Evolutionary conservation across 2,797 vertebrate genomes (phyloP).

Genomic region (Enteromius mattozi): DNA sequence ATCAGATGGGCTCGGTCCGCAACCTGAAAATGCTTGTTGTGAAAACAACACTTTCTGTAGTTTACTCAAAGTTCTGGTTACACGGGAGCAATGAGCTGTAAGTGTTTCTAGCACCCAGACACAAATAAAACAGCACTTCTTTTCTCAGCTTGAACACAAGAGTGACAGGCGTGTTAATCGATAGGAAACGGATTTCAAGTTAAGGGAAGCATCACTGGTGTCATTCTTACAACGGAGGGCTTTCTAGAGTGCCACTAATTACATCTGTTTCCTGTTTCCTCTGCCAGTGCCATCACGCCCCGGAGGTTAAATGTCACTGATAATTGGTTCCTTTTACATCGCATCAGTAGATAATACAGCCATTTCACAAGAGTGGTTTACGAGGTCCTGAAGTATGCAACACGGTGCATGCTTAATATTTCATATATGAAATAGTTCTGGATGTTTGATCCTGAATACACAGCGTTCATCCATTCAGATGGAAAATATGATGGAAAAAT

Average conservation of each 20-base stretch:
- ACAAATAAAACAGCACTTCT: slow-evolving; percentile 1
- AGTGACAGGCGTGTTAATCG: slow-evolving; percentile 2
- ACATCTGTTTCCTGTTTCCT: slow-evolving; percentile 55
- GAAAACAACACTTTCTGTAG: neutral
- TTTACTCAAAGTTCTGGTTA: neutral
- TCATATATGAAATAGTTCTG: neutral
- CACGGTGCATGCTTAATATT: neutral
- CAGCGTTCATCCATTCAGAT: neutral
- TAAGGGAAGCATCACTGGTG: slow-evolving; percentile 15
- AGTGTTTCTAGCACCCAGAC: neutral
- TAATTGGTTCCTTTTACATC: slow-evolving; percentile 42
- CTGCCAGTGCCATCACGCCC: slow-evolving; percentile 30
- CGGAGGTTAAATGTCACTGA: slow-evolving; percentile 54
- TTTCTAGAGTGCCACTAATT: slow-evolving; percentile 30
- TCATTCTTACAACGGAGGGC: slow-evolving; percentile 6
- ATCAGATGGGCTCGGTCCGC: neutral
- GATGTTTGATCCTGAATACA: too few relatives aligned
- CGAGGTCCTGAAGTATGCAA: neutral
- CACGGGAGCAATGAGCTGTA: neutral
- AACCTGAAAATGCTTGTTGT: neutral
- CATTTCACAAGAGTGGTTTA: neutral
- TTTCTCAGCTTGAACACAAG: slow-evolving; percentile 12
- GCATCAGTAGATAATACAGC: slow-evolving; percentile 4
- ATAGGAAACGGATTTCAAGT: slow-evolving; percentile 41
- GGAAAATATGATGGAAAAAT: neutral